phyloP scores from a whole-genome alignment of 1,140 invertebrate species.

The Heliconius melpomene region DNA sequence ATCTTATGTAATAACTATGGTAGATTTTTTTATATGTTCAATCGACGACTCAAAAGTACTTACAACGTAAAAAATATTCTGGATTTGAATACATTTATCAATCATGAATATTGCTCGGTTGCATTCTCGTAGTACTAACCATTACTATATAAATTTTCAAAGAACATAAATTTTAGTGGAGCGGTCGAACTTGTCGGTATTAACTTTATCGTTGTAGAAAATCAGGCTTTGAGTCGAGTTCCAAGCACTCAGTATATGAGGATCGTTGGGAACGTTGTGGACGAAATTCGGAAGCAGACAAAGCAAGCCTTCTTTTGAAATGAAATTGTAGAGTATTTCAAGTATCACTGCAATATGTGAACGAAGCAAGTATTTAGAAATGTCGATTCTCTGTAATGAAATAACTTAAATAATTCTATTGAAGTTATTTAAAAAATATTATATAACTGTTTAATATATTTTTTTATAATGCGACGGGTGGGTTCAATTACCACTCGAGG shows the following conservation, averaged over 20 bases:
- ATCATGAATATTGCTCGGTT: neutral
- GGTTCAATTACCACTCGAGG: no score
- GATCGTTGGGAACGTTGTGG: conserved; percentile 24
- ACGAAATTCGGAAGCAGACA: conserved; percentile 30
- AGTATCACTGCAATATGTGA: conserved; percentile 10
- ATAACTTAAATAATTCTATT: neutral
- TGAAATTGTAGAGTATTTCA: conserved; percentile 32
- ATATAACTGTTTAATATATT: no score
- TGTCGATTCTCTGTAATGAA: conserved; percentile 2
- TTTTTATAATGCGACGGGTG: no score
- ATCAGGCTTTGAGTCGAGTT: conserved; percentile 31
- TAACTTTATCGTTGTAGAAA: conserved; percentile 29
- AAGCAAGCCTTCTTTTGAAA: conserved; percentile 37
- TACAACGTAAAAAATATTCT: no score
- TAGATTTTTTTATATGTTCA: no score
- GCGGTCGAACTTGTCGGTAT: conserved; percentile 29
- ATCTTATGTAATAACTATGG: neutral
- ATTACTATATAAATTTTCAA: conserved; percentile 7
- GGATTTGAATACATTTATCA: neutral
- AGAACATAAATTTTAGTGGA: conserved; percentile 6
- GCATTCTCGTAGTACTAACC: neutral
- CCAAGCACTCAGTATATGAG: conserved; percentile 33
- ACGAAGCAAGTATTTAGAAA: conserved; percentile 5
- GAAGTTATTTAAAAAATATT: no score
- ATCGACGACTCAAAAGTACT: no score